These are phyloP conservation scores for Portunus trituberculatus DNA, from an alignment of 1,140 invertebrate genomes.

Conservation along the genomic window DNA sequence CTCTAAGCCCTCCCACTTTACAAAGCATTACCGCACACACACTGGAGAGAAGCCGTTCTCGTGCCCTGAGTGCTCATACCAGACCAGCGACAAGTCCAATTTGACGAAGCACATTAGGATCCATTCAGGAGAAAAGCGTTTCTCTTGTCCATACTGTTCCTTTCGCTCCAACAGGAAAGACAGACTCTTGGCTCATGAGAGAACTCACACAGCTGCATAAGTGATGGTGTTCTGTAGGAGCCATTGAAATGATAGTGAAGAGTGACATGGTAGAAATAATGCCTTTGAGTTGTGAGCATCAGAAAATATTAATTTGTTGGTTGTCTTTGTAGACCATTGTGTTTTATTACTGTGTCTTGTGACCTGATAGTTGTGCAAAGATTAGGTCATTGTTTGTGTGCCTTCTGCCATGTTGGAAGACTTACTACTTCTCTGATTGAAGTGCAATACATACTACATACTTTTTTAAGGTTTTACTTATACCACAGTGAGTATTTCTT, in stretches of 20 bases:
- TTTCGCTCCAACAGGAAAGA: constrained; percentile 62
- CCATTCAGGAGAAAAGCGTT: constrained; percentile 54
- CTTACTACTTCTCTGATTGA: not conserved
- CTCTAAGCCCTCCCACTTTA: constrained; percentile 59
- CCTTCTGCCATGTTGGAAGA: not conserved
- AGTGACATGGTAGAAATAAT: too few relatives aligned
- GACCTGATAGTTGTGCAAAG: not conserved
- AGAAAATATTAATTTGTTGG: too few relatives aligned
- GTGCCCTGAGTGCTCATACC: constrained; percentile 54
- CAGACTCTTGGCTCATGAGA: constrained; percentile 50
- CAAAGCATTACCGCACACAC: constrained; percentile 68
- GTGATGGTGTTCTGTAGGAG: too few relatives aligned
- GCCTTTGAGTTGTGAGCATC: too few relatives aligned
- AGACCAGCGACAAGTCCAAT: constrained; percentile 62
- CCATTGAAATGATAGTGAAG: too few relatives aligned
- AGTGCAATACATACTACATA: not conserved
- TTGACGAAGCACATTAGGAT: constrained; percentile 49
- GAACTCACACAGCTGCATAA: constrained; percentile 40
- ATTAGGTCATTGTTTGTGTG: not conserved
- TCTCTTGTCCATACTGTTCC: constrained; percentile 63
- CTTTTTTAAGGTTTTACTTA: not conserved
- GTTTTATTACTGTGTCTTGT: not conserved
- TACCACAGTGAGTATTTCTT: not conserved
- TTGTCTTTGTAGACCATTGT: too few relatives aligned
- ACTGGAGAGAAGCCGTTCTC: constrained; percentile 75